Evolutionary conservation across 2,113 vertebrate species (phyloP).

Genomic region (Amblyornis subalaris): DNA sequence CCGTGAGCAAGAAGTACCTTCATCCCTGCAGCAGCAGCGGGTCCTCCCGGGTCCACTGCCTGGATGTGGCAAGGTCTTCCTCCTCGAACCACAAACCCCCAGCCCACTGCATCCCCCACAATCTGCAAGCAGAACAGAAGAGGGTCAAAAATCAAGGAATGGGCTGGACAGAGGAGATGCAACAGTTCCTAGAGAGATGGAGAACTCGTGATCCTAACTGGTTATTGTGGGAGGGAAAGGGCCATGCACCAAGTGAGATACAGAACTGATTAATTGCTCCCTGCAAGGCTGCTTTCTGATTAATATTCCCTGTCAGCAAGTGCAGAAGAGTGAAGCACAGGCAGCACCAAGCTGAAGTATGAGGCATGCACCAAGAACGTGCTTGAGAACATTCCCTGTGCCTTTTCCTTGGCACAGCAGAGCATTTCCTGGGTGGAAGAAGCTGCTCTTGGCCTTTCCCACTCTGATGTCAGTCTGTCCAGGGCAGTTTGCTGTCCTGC

Average conservation of each 20-base stretch:
- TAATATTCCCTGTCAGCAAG: not conserved
- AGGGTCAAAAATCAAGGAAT: not conserved
- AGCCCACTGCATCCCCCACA: constrained; percentile 83
- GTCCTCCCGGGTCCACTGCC: constrained; percentile 85
- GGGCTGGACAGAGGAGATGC: not conserved
- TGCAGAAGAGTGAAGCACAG: not conserved
- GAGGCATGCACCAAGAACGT: not conserved
- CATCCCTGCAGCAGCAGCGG: constrained; percentile 85
- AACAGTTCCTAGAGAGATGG: not conserved
- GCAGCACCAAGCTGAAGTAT: not conserved
- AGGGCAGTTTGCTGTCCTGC: not conserved
- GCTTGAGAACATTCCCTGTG: not conserved
- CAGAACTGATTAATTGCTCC: not conserved
- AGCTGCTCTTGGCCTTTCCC: not conserved
- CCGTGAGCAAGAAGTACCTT: constrained; percentile 65
- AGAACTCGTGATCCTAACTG: not conserved
- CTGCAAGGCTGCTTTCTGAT: not conserved
- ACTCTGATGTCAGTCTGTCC: not conserved
- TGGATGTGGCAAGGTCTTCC: constrained; percentile 83
- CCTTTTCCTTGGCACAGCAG: not conserved
- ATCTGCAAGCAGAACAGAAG: constrained; percentile 65
- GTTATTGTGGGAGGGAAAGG: not conserved
- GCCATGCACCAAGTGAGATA: not conserved
- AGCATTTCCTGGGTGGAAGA: not conserved
- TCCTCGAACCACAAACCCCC: constrained; percentile 88